These are phyloP conservation scores for Pachypeltis micranthus DNA, from an alignment of 1,140 invertebrate species.

Conservation along the genomic window DNA sequence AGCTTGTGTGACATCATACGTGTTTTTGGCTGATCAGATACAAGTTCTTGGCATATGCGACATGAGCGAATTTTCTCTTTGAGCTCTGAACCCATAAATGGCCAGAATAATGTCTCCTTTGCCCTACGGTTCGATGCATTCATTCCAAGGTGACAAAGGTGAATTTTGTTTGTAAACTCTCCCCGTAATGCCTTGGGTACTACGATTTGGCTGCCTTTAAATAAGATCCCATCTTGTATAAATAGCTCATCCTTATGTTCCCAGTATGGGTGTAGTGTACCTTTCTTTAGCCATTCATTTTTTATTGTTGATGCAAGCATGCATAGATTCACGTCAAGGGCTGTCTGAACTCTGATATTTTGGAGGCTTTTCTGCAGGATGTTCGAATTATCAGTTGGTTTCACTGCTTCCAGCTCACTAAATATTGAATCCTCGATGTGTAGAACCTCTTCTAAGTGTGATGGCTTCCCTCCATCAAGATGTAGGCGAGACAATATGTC, in stretches of 20 bases:
- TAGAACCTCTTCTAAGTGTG: neutral
- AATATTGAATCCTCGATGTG: neutral
- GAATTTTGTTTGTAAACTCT: neutral
- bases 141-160: neutral
- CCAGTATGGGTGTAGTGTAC: neutral
- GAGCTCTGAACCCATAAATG: neutral
- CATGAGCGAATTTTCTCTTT: neutral
- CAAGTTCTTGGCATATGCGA: neutral
- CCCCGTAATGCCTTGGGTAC: neutral
- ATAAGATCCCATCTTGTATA: neutral
- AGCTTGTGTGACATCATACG: neutral
- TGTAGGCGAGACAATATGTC: neutral
- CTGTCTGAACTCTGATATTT: neutral
- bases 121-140: neutral
- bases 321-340: neutral
- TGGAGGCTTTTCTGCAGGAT: neutral
- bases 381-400: neutral
- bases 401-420: neutral
- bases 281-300: neutral
- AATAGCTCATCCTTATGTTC: neutral
- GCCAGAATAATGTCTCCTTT: neutral
- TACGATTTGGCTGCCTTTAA: neutral
- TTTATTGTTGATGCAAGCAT: neutral
- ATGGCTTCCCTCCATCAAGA: neutral
- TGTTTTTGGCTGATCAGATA: neutral